Evolutionary conservation across 2,888 invertebrate species (phyloP), one percentile per base, ranked within the genome.

Genomic region (Pheosia gnoma): DNA sequence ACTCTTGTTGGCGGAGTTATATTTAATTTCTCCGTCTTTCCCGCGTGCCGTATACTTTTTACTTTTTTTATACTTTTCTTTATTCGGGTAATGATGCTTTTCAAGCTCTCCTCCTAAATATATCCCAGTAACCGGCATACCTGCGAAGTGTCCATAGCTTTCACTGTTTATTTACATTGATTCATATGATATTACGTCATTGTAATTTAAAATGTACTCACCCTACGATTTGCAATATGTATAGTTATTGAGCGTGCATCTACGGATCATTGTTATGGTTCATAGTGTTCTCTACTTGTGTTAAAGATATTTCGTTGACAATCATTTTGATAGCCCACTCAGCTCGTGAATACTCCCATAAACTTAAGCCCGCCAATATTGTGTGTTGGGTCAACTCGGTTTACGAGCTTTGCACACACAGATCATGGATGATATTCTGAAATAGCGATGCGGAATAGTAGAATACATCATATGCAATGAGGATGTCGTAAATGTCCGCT

Each of bases 341-440:
- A 13, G 7, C 39, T 55, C 55, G 13, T 7, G 55, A 37, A 53
- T 53, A 37, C 39, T 55, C 38, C 11, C 55, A 55, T 55, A 55
- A 55, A 55, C 39, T 39, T 39, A 55, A 39, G 13, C 7, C 55
- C 37, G 53, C 11, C 37, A 37, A 53, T 58, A 59, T 52, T 59
- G 52, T 53, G n/a, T n/a, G 39, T 55, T 51, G 55, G 55, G 55
- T 55, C 62, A 55, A 60, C 60, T 49, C 41, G 51, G 57, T 57
- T 65, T 63, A 63, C 60, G 62, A 62, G 54, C 59, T 58, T 51
- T 60, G 60, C 47, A 37, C 36, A 37, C 36, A 39, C 4, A 10
- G 55, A 55, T 55, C 39, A 39, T 55, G 53, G 51, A 53, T 38
- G 55, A 9, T 53, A 53, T 55, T 55, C 55, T 39, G 55, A 55